Conservation (phyloP, 2,113 vertebrate species). For the Piprites chloris region DNA sequence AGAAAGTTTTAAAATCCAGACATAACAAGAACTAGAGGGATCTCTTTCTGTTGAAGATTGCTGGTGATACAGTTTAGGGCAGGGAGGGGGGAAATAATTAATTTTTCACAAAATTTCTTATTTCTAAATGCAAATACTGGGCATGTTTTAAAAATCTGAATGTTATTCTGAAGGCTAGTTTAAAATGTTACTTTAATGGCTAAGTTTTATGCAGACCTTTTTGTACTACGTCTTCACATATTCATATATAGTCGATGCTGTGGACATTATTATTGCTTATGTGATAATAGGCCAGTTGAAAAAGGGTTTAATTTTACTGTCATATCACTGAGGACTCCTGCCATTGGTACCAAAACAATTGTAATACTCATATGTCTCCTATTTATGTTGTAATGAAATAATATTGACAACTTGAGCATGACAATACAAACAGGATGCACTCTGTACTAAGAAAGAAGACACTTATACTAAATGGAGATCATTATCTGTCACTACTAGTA, state of each 20-base stretch:
- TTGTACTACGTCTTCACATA: background rate
- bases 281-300: background rate
- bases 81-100: accelerated
- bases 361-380: background rate
- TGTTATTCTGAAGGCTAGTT: background rate
- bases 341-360: background rate
- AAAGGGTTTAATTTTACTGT: constrained; percentile 3
- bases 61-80: background rate
- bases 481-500: background rate
- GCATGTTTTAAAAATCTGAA: background rate
- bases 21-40: background rate
- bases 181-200: background rate
- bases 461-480: background rate
- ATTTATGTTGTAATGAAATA: background rate
- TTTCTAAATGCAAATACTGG: background rate
- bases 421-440: background rate
- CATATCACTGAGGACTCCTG: background rate
- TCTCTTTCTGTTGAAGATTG: background rate
- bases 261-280: background rate
- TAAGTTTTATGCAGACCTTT: background rate
- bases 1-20: background rate
- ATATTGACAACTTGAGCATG: background rate
- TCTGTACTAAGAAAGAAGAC: background rate
- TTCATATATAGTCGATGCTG: background rate
- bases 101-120: background rate